phyloP scores from a whole-genome alignment of 2,888 invertebrate genomes.

The Polydrusus tereticollis region DNA sequence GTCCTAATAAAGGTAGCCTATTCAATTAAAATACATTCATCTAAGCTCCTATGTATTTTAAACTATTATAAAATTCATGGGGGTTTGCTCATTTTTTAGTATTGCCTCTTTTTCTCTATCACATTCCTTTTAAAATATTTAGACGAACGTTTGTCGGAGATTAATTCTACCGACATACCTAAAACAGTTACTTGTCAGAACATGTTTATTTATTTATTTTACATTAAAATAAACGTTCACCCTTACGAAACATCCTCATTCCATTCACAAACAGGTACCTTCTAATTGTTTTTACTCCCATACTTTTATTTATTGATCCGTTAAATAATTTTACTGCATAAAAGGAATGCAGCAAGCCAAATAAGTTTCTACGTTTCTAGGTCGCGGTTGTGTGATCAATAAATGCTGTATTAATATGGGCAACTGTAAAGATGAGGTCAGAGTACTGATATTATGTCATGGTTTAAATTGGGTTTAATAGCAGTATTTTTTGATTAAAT shows the following conservation, averaged over 20 bases:
- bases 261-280: not conserved
- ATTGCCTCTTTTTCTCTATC: too few species aligned
- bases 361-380: slow-evolving; percentile 8
- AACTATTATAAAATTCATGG: too few species aligned
- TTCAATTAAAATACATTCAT: too few species aligned
- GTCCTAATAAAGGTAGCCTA: too few species aligned
- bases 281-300: not conserved
- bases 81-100: too few species aligned
- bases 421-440: slow-evolving; percentile 25
- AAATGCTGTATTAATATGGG: slow-evolving; percentile 1
- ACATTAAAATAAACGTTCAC: not conserved
- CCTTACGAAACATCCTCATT: not conserved
- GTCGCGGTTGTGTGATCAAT: slow-evolving; percentile 8
- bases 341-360: slow-evolving; percentile 31
- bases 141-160: too few species aligned
- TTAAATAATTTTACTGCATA: slow-evolving; percentile 22
- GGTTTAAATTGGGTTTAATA: slow-evolving; percentile 15
- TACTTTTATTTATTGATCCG: slow-evolving; percentile 16
- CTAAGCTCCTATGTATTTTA: too few species aligned
- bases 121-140: too few species aligned
- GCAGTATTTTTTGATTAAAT: slow-evolving; percentile 5
- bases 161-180: too few species aligned
- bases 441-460: slow-evolving; percentile 27
- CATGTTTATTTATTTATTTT: not conserved
- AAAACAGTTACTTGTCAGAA: not conserved